Percentiles rank a stretch among this genome's conserved stretches.
These are phyloP conservation scores for Neodiprion virginianus DNA, from an alignment of 1,140 invertebrate species.

Conservation along the genomic window DNA sequence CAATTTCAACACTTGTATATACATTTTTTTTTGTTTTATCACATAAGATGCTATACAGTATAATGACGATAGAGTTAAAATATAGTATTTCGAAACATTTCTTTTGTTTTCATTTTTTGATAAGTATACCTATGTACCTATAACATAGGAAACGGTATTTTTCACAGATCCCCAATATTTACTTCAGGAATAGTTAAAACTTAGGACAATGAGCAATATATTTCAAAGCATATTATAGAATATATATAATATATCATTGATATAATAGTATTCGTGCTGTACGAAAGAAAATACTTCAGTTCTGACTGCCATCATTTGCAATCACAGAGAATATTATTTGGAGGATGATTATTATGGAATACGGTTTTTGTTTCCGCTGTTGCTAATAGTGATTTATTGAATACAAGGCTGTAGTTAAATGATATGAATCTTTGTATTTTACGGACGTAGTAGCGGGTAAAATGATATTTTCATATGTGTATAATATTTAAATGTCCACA, in stretches of 20 bases:
- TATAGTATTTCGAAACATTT: neutral
- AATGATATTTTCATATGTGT: no score
- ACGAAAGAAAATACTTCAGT: no score
- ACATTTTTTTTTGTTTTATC: neutral
- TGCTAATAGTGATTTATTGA: neutral
- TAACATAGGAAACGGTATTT: no score
- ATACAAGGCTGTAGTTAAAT: neutral
- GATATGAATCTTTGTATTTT: neutral
- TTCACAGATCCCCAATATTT: neutral
- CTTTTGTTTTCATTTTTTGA: no score
- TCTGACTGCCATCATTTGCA: no score
- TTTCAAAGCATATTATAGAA: neutral
- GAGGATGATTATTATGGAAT: no score
- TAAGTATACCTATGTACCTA: no score
- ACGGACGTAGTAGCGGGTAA: no score
- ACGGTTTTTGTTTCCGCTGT: no score
- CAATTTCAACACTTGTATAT: neutral
- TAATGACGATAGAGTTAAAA: neutral
- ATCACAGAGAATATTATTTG: no score
- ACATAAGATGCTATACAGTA: neutral
- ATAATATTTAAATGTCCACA: no score
- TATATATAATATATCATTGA: no score
- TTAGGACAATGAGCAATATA: neutral
- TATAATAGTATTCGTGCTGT: neutral
- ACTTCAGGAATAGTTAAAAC: neutral